Conservation (phyloP, 1,140 invertebrate genomes). For the Onthophagus taurus region DNA sequence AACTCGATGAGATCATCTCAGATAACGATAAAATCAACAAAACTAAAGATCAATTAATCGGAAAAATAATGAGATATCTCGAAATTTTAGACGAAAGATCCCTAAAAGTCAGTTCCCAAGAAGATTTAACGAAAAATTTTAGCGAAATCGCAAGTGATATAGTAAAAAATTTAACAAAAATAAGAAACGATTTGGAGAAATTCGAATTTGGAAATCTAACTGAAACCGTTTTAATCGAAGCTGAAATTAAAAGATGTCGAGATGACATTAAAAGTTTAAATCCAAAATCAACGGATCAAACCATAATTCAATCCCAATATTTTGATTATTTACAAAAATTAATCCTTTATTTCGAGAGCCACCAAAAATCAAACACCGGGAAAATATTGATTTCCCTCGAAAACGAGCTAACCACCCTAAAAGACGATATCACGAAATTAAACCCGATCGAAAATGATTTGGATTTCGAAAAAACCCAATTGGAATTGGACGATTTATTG, state of each 20-base stretch:
- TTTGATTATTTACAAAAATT: conserved; percentile 1
- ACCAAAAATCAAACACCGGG: neutral
- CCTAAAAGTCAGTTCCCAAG: conserved; percentile 2
- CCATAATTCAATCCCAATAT: neutral
- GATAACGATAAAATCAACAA: conserved; percentile 11
- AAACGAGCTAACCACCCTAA: too few species aligned
- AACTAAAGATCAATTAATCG: conserved; percentile 6
- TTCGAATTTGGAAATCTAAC: neutral
- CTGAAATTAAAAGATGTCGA: neutral
- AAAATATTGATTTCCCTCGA: too few species aligned
- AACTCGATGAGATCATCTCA: conserved; percentile 5
- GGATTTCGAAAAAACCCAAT: neutral
- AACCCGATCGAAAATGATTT: neutral
- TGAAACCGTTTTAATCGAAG: conserved; percentile 1
- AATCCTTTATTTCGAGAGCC: conserved; percentile 1
- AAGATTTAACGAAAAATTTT: neutral
- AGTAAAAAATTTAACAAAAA: conserved; percentile 4
- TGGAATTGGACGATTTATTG: conserved; percentile 1
- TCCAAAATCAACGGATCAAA: neutral
- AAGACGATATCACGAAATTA: too few species aligned
- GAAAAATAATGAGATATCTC: conserved; percentile 13
- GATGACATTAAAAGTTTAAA: neutral
- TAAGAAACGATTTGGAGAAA: conserved; percentile 2
- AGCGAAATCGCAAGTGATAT: neutral
- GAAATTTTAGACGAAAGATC: conserved; percentile 13